Base-by-base conservation (phyloP, 2,797 vertebrate genomes). In the Esox lucius region DNA sequence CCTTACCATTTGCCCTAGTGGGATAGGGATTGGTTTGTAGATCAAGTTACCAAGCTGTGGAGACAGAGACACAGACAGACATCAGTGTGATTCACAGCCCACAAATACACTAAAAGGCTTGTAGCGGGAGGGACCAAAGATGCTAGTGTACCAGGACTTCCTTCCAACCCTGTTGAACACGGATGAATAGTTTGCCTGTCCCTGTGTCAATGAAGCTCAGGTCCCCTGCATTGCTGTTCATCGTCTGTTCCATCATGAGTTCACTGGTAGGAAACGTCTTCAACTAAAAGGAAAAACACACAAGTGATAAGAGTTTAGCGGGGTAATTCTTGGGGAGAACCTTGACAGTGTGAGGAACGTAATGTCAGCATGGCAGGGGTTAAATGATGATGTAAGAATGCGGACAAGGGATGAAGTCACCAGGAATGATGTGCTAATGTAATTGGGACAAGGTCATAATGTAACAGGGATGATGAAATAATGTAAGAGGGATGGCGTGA, bases 141-240 rank as follows among this genome's bases (percentile, higher is more conserved):
- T 24, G 22, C 15, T 66, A 16, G 26, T 22, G 39, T 69, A 69
- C 97, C 96, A 97, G 96, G 64, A 99, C 83, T 86, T 97, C 97
- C 87, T 95, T 97, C 98, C 98, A 99, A 53, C 98, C 98, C 68
- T 94, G 94, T 79, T 77, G 85, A 70, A 98, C 97, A 19, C 97
- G 96, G 66, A 98, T 89, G 83, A 95, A 98, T 31, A 98, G 93
- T 11, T 74, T 95, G 95, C 17, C 93, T 51, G 91, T 95, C 73
- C 91, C 90, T 2, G 86, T 93, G 78, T 46, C 42, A 12, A 98
- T 89, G 19, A 94, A 97, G 48, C 92, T 88, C 77, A 99, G 78
- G 0, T 94, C 95, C 26, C 97, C 97, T 81, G 96, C 96, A 31
- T 92, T 81, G 12, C 96, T 93, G 46, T 92, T 78, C 74, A 88